These are phyloP conservation scores for Chaetops frenatus DNA, from an alignment of 2,113 vertebrate genomes.

Conservation along the genomic window DNA sequence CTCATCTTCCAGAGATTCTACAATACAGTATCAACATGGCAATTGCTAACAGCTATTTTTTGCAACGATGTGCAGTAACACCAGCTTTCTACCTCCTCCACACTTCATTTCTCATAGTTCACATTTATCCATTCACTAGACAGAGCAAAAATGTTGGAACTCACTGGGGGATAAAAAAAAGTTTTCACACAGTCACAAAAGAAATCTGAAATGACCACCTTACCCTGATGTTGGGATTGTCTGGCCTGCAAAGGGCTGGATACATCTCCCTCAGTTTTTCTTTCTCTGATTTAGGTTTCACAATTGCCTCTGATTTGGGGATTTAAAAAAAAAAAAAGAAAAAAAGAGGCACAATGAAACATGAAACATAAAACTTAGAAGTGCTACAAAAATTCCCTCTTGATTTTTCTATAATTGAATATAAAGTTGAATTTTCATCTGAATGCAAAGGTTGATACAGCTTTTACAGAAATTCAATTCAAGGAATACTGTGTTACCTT, in stretches of 20 bases:
- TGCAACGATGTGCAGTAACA: not conserved
- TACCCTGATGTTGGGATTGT: constrained; percentile 85
- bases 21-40: fast-evolving
- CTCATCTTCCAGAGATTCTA: not conserved
- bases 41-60: not conserved
- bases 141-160: not conserved
- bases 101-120: not conserved
- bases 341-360: not conserved
- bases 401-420: not conserved
- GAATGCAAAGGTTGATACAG: not conserved
- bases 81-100: not conserved
- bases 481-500: not conserved
- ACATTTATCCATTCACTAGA: not conserved
- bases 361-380: not conserved
- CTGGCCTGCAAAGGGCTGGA: constrained; percentile 87
- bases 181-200: not conserved
- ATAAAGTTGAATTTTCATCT: not conserved
- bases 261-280: constrained; percentile 90
- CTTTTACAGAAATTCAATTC: not conserved
- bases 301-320: constrained; percentile 56
- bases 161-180: not conserved
- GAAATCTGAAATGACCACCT: not conserved
- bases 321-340: not conserved
- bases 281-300: constrained; percentile 84
- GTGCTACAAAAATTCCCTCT: not conserved